phyloP scores from a whole-genome alignment of 1,140 invertebrate genomes.

The Caenorhabditis briggsae region DNA sequence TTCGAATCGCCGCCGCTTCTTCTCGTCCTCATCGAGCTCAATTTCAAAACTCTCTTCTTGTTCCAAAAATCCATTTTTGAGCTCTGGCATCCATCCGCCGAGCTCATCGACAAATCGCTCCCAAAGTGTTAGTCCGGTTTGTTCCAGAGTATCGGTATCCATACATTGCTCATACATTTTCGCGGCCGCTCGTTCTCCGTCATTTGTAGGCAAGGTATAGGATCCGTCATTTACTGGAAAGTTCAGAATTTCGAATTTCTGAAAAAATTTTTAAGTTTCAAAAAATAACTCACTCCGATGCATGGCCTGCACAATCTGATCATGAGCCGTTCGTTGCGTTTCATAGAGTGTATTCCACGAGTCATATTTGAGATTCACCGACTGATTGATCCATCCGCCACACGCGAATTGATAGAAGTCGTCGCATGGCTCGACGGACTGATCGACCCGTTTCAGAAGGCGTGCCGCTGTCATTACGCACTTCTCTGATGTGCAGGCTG shows the following conservation, averaged over 20 bases:
- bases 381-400: conserved; percentile 58
- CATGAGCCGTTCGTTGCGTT: conserved; percentile 37
- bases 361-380: conserved; percentile 51
- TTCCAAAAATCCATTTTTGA: conserved; percentile 24
- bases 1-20: conserved; percentile 19
- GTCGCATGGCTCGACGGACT: conserved; percentile 46
- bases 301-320: conserved; percentile 47
- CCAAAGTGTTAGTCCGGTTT: conserved; percentile 15
- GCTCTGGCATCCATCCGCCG: conserved; percentile 59
- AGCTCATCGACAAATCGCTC: conserved; percentile 38
- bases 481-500: conserved; percentile 45
- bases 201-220: conserved; percentile 12
- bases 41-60: conserved; percentile 37
- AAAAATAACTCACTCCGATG: not conserved
- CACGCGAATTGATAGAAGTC: conserved; percentile 56
- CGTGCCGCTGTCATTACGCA: conserved; percentile 47
- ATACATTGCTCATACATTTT: conserved; percentile 53
- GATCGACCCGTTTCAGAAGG: conserved; percentile 49
- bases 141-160: conserved; percentile 34
- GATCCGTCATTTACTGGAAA: conserved; percentile 31
- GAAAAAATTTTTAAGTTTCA: not conserved
- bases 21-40: conserved; percentile 50
- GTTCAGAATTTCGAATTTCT: not conserved
- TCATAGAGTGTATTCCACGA: conserved; percentile 54
- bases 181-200: not conserved